Evolutionary conservation across 2,797 vertebrate species (phyloP).

Genomic region (Neosilurus mollespiculum): DNA sequence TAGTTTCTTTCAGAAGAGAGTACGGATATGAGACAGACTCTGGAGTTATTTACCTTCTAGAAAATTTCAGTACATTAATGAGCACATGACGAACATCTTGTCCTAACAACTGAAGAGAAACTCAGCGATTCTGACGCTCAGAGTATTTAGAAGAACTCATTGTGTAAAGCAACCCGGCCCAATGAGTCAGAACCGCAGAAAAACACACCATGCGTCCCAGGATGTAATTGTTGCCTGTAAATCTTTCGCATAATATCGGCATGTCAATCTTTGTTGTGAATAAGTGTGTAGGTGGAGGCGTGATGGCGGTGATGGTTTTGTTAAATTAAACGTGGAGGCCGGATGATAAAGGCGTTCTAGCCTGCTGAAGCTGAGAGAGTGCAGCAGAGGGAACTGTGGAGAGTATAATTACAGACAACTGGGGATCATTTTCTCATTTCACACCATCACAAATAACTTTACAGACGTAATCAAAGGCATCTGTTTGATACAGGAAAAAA

Average conservation of each 20-base stretch:
- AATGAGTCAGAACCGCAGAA: conserved; percentile 16
- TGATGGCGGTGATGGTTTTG: conserved; percentile 34
- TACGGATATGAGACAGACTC: neutral
- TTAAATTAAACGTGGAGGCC: conserved; percentile 22
- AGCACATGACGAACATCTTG: neutral
- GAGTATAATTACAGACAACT: conserved; percentile 26
- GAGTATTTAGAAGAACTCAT: neutral
- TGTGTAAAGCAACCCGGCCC: neutral
- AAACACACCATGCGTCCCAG: neutral
- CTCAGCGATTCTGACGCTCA: neutral
- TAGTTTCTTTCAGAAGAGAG: neutral
- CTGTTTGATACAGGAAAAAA: neutral
- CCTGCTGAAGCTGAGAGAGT: conserved; percentile 26
- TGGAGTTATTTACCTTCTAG: neutral
- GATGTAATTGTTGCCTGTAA: conserved; percentile 1
- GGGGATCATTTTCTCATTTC: neutral
- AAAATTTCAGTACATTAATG: neutral
- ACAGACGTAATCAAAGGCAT: neutral
- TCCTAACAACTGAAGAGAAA: neutral
- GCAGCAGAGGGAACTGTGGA: conserved; percentile 15
- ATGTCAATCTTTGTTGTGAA: conserved; percentile 23
- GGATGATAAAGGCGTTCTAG: conserved; percentile 15
- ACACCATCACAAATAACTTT: conserved; percentile 21
- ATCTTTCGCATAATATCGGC: neutral
- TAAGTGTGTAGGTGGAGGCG: conserved; percentile 17